Conservation (phyloP, 2,797 vertebrate genomes). For the Labeo calbasu region DNA sequence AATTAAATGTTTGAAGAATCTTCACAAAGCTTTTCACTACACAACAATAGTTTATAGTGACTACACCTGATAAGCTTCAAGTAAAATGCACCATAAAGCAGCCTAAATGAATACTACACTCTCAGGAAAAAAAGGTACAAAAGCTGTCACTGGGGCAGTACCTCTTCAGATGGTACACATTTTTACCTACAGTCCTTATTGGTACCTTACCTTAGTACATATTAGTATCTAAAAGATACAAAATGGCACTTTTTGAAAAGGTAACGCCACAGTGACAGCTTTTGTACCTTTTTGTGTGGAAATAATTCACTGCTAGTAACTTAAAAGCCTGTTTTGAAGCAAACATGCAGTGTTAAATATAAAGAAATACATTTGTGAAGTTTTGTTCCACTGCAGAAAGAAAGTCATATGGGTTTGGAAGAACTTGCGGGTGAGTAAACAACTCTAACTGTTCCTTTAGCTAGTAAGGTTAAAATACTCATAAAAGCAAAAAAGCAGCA, state of each 20-base stretch:
- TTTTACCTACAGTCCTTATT: too few species aligned
- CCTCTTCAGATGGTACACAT: too few species aligned
- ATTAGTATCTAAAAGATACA: too few species aligned
- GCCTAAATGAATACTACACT: too few species aligned
- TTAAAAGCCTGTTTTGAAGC: background rate
- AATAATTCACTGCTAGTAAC: background rate
- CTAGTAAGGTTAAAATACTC: background rate
- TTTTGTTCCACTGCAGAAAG: slow-evolving; percentile 1
- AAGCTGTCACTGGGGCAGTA: too few species aligned
- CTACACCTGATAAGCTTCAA: background rate
- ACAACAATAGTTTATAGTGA: background rate
- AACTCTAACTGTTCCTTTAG: background rate
- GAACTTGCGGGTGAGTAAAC: background rate
- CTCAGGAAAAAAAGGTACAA: too few species aligned
- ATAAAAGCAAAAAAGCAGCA: background rate
- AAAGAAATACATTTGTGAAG: background rate
- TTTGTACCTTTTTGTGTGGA: too few species aligned
- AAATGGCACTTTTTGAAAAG: too few species aligned
- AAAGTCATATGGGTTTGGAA: background rate
- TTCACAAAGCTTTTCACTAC: background rate
- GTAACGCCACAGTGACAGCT: too few species aligned
- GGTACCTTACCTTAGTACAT: too few species aligned
- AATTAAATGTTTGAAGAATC: background rate
- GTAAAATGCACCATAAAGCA: background rate
- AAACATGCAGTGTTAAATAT: background rate